Conservation (phyloP, 1,140 invertebrate species). For the Drosophila pallidifrons region DNA sequence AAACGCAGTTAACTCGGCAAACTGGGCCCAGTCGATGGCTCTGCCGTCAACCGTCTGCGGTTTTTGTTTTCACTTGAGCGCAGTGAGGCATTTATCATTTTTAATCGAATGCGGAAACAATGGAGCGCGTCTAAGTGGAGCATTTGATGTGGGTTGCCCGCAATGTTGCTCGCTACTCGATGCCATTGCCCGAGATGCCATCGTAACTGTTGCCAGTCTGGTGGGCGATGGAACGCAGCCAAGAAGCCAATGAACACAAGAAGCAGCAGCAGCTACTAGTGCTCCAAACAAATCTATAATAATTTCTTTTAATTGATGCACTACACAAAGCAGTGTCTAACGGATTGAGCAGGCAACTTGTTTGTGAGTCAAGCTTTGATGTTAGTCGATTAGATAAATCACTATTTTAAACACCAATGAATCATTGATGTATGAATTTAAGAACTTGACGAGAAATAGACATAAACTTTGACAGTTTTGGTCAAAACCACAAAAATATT, state of each 20-base stretch:
- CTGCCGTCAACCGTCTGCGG: constrained; percentile 1
- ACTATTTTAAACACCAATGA: neutral
- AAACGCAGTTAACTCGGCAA: constrained; percentile 1
- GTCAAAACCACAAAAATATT: constrained; percentile 5
- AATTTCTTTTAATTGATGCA: constrained; percentile 77
- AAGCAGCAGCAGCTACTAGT: constrained; percentile 32
- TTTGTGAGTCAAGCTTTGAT: neutral
- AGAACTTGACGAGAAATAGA: neutral
- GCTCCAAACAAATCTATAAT: constrained; percentile 78
- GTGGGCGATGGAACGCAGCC: constrained; percentile 57
- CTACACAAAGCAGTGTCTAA: constrained; percentile 33
- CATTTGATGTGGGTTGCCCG: constrained; percentile 61
- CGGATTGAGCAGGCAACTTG: neutral
- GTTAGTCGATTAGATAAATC: neutral
- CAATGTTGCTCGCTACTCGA: constrained; percentile 18
- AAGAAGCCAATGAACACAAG: constrained; percentile 67
- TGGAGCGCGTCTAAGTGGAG: constrained; percentile 80
- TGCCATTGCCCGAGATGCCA: too few species aligned
- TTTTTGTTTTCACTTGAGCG: constrained; percentile 67
- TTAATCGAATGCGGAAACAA: constrained; percentile 83
- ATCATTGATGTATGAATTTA: constrained; percentile 12
- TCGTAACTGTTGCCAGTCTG: constrained; percentile 10
- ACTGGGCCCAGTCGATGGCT: constrained; percentile 30
- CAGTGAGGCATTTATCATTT: constrained; percentile 79
- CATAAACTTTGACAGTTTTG: neutral